phyloP scores from a whole-genome alignment of 2,113 vertebrate species.

The Leuciscus idus region DNA sequence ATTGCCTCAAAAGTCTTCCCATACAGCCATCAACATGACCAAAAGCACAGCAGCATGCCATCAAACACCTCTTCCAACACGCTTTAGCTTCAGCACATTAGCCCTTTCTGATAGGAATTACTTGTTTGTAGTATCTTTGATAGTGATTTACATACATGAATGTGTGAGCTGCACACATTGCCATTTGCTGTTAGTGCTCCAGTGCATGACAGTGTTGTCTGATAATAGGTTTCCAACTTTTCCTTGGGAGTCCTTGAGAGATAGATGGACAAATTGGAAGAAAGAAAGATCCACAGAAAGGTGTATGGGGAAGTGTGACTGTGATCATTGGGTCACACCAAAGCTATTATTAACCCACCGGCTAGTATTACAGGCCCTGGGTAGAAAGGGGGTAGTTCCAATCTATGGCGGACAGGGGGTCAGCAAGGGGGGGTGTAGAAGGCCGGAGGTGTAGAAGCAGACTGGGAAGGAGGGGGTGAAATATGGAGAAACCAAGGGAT shows the following conservation, averaged over 20 bases:
- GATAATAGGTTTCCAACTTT: constrained; percentile 8
- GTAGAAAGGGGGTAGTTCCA: constrained; percentile 53
- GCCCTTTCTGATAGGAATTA: not conserved
- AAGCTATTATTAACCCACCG: constrained; percentile 71
- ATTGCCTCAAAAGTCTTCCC: not conserved
- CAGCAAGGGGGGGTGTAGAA: not conserved
- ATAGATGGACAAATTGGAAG: constrained; percentile 38
- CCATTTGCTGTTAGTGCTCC: not conserved
- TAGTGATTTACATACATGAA: not conserved
- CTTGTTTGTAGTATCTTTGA: not conserved
- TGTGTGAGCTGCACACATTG: not conserved
- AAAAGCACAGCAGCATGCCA: not conserved
- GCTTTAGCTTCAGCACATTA: not conserved
- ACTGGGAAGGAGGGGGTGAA: constrained; percentile 42
- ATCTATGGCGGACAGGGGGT: not conserved
- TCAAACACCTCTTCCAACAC: not conserved
- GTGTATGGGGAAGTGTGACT: constrained; percentile 66
- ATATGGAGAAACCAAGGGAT: constrained; percentile 57
- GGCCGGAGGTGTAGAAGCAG: constrained; percentile 38
- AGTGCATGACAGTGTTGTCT: not conserved
- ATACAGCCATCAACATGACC: constrained; percentile 3
- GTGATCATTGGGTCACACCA: constrained; percentile 70
- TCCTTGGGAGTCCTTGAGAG: constrained; percentile 4
- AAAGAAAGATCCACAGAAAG: constrained; percentile 39
- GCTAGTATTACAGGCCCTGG: constrained; percentile 71